Conservation (phyloP, 1,140 invertebrate species). For the Pachyrhynchus sulphureomaculatus region DNA sequence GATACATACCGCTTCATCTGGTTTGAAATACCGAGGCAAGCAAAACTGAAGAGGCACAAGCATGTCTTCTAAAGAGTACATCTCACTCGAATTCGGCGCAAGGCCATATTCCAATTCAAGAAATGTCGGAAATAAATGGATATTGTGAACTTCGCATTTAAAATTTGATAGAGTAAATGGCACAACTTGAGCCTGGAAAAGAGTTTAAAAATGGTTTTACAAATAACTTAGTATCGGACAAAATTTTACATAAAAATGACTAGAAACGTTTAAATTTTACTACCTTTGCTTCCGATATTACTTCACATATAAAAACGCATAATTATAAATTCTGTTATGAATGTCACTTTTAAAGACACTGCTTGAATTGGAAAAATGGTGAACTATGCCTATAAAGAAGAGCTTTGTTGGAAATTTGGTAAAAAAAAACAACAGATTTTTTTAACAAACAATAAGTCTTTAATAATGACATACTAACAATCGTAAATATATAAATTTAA, state of each 20-base stretch:
- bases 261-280: background rate
- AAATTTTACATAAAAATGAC: background rate
- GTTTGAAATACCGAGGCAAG: constrained; percentile 38
- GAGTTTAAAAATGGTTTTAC: no score
- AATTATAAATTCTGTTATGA: background rate
- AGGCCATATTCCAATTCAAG: constrained; percentile 37
- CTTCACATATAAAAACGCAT: no score
- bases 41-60: constrained; percentile 36
- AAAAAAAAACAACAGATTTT: background rate
- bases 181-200: constrained; percentile 22
- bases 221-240: background rate
- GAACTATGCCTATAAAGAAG: no score
- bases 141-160: constrained; percentile 26
- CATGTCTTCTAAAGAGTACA: constrained; percentile 19
- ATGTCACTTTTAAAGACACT: constrained; percentile 3
- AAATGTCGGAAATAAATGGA: constrained; percentile 39
- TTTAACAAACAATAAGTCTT: background rate
- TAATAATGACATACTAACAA: constrained; percentile 8
- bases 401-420: background rate
- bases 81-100: constrained; percentile 30
- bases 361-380: background rate
- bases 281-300: no score
- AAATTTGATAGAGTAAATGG: constrained; percentile 22
- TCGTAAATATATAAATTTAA: no score
- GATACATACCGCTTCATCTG: no score